Base-by-base conservation (phyloP, 2,797 vertebrate genomes). In the Gastrophryne carolinensis region DNA sequence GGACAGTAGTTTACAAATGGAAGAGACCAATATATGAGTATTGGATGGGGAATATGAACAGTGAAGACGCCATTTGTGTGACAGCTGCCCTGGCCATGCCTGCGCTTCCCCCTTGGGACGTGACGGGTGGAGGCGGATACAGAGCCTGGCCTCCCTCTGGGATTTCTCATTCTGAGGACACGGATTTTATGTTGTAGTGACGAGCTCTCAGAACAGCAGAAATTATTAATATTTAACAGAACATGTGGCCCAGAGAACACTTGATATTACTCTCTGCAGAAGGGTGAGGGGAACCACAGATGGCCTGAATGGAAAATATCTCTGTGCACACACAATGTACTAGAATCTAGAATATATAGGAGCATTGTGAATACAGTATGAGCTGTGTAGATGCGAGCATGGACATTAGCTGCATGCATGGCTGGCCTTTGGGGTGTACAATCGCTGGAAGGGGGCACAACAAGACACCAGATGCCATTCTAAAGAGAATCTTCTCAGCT, bases 141-240 rank as follows among this genome's bases (percentile, higher is more conserved):
- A 27, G 21, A 49, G 30, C 44, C 23, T 68, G 64, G 34, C 23
- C 26, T 34, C 66, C 66, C 49, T 7, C 29, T 29, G 75, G 53
- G 75, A 72, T 78, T 71, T 78, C 60, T 72, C 75, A 71, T 58
- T 60, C 67, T 26, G 15, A 67, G 74, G 74, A 77, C 74, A 71
- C 23, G 49, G 75, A 78, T 78, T 64, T 60, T 65, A 56, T 78
- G 67, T 78, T 71, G 72, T 75, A 27, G 50, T 24, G 67, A 65
- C 67, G 67, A 78, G 75, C 12, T 58, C 67, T 54, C 75, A 57
- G 50, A 71, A 57, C 75, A 71, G 75, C 75, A 78, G 67, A 52
- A 71, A 47, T 30, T 27, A 78, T 78, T 57, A 77, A 78, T 78
- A 71, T 72, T 77, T 78, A 65, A 78, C 37, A 37, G 50, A 23